Evolutionary conservation across 64 coral and sea anemone genomes (phyloP).

Genomic region (Astreopora myriophthalma): DNA sequence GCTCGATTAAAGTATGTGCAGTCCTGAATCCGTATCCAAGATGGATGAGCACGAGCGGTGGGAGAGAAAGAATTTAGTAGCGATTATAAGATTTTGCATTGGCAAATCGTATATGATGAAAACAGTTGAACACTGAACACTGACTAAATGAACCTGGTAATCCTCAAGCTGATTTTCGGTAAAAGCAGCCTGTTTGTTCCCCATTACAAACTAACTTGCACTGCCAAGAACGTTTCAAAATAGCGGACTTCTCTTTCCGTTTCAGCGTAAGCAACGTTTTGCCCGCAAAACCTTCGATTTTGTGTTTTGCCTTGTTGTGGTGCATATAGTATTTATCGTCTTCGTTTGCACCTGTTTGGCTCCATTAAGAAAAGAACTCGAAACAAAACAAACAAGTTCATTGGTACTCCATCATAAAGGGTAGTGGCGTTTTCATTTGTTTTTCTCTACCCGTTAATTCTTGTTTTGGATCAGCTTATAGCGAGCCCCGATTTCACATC

Average conservation of each 20-base stretch:
- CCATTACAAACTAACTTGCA: constrained; percentile 24
- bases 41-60: background rate
- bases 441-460: background rate
- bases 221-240: no score
- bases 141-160: constrained; percentile 49
- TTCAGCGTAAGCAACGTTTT: background rate
- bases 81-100: background rate
- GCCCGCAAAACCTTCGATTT: background rate
- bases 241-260: background rate
- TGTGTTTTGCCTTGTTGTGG: background rate
- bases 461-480: background rate
- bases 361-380: background rate
- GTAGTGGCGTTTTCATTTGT: background rate
- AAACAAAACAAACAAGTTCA: constrained; percentile 17
- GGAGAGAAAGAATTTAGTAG: background rate
- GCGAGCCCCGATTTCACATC: background rate
- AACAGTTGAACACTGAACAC: background rate
- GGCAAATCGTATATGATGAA: background rate
- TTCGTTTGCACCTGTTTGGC: background rate
- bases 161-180: constrained; percentile 77
- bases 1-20: constrained; percentile 77
- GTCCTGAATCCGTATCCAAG: constrained; percentile 34
- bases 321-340: background rate
- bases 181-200: constrained; percentile 68
- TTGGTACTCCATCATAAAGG: background rate